Conservation (phyloP, 2,797 vertebrate species). For the Garrulus glandarius region DNA sequence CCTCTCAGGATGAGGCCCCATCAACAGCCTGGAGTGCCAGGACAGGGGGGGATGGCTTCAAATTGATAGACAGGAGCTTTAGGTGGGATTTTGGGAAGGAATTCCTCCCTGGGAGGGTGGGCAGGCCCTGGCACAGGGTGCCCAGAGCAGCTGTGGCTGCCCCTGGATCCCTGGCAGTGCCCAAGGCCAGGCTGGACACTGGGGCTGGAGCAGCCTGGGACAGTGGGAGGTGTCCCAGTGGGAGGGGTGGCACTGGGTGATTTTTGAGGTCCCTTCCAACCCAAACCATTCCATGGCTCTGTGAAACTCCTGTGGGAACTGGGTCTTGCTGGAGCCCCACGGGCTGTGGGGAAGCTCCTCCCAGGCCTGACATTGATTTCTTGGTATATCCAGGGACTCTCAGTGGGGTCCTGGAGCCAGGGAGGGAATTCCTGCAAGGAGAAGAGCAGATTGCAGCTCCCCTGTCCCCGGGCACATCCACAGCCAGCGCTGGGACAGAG, state of each 20-base stretch:
- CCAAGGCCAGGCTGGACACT: not conserved
- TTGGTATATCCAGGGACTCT: not conserved
- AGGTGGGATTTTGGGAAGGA: not conserved
- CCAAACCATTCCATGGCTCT: not conserved
- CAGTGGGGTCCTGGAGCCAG: not conserved
- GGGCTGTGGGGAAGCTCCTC: not conserved
- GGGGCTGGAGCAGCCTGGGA: not conserved
- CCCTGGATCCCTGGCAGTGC: not conserved
- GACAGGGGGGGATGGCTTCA: not conserved
- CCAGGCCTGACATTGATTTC: not conserved
- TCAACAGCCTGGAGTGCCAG: not conserved
- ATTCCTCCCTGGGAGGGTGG: not conserved
- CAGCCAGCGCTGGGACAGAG: not conserved
- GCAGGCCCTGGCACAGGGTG: not conserved
- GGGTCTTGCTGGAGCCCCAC: not conserved
- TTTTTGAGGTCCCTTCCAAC: not conserved
- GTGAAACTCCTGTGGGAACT: not conserved
- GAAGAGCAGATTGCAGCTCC: not conserved
- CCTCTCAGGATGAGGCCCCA: not conserved
- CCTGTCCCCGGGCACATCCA: fast-evolving
- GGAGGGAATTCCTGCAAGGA: not conserved
- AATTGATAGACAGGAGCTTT: not conserved
- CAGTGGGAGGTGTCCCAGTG: not conserved
- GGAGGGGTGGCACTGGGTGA: not conserved
- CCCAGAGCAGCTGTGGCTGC: not conserved